Evolutionary conservation across 1,140 invertebrate species (phyloP).

Genomic region (Scaptomyza hsui): DNA sequence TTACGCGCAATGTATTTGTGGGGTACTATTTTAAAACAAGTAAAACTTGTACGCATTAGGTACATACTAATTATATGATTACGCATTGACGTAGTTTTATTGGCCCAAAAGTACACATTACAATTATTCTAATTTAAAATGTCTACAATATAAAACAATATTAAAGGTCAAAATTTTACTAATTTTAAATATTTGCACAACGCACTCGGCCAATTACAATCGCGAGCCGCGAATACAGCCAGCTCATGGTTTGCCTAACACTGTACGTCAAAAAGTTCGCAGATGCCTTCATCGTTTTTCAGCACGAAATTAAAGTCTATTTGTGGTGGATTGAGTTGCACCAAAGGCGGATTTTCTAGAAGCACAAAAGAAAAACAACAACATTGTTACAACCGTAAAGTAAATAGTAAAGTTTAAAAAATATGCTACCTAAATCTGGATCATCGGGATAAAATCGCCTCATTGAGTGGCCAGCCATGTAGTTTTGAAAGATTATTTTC

Average conservation of each 20-base stretch:
- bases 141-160: slow-evolving; percentile 75
- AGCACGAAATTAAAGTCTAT: slow-evolving; percentile 78
- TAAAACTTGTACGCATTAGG: background rate
- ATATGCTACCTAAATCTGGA: slow-evolving; percentile 68
- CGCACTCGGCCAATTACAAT: slow-evolving; percentile 69
- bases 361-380: slow-evolving; percentile 1
- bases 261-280: slow-evolving; percentile 80
- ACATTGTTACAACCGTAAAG: background rate
- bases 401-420: background rate
- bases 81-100: slow-evolving; percentile 45
- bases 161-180: slow-evolving; percentile 79
- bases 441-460: slow-evolving; percentile 79
- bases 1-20: background rate
- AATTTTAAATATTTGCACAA: slow-evolving; percentile 81
- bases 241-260: slow-evolving; percentile 50
- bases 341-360: slow-evolving; percentile 76
- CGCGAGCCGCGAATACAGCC: slow-evolving; percentile 18
- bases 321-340: slow-evolving; percentile 78
- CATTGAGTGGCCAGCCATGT: slow-evolving; percentile 67
- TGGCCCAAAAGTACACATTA: slow-evolving; percentile 62
- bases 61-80: slow-evolving; percentile 21
- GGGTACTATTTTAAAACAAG: background rate
- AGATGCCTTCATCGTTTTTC: slow-evolving; percentile 78
- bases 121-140: slow-evolving; percentile 73
- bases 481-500: slow-evolving; percentile 78